A percentile compares a stretch with the other conserved stretches of the same genome.
These are phyloP conservation scores for Dolichotis patagonum DNA, from an alignment of 2,113 vertebrate species.

Conservation along the genomic window DNA sequence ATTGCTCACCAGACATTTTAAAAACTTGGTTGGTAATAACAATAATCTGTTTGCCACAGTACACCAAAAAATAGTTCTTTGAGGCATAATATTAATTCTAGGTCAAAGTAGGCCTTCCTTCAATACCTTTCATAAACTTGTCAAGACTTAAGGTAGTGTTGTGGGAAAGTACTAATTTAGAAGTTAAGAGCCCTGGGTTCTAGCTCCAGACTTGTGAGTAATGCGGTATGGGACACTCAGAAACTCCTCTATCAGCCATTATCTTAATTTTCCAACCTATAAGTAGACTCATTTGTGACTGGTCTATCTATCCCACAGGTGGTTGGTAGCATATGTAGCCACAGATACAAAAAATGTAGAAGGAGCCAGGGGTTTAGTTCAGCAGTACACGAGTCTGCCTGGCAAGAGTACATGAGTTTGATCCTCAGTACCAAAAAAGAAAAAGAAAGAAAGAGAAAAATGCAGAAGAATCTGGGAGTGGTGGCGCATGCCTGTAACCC, in stretches of 20 bases:
- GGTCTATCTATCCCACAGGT: not conserved
- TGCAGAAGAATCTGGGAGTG: not conserved
- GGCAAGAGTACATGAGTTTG: no score
- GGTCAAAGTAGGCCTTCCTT: not conserved
- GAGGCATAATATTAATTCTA: not conserved
- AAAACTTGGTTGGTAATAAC: not conserved
- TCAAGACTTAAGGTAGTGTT: not conserved
- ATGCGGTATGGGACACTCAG: not conserved
- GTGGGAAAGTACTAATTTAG: not conserved
- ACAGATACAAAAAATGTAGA: conserved; percentile 2
- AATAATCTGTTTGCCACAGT: not conserved
- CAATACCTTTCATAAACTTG: not conserved
- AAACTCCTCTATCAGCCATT: not conserved
- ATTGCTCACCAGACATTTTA: not conserved
- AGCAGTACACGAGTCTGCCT: no score
- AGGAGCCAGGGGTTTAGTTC: no score
- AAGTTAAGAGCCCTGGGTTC: not conserved
- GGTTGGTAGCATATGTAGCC: not conserved
- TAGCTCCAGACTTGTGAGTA: not conserved
- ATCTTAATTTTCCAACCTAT: not conserved
- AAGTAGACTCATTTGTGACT: not conserved
- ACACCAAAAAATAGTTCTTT: not conserved
- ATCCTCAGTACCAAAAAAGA: no score
- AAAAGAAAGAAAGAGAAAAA: not conserved
- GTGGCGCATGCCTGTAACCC: not conserved